A percentile compares a stretch with the other conserved stretches of the same genome.
Conservation (phyloP, 2,888 invertebrate species). For the Thereva unica region DNA sequence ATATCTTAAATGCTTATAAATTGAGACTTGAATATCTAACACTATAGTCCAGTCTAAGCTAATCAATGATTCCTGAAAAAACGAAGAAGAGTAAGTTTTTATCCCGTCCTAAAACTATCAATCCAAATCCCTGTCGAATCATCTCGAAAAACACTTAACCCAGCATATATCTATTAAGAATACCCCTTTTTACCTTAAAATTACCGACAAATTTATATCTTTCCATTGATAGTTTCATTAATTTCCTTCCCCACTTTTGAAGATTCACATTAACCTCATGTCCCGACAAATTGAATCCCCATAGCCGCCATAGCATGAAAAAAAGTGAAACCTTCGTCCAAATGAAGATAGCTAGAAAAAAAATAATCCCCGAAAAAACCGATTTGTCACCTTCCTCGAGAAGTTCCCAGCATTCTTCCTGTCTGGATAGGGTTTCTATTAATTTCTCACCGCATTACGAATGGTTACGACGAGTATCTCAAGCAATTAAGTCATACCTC, state of each 20-base stretch:
- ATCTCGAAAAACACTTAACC: neutral
- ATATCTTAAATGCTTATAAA: too few relatives aligned
- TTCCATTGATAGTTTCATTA: conserved; percentile 1
- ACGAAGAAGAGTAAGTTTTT: too few relatives aligned
- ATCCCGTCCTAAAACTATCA: too few relatives aligned
- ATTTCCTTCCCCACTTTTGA: neutral
- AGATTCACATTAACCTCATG: neutral
- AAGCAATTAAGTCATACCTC: conserved; percentile 18
- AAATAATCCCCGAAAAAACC: conserved; percentile 7
- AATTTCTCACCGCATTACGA: conserved; percentile 21
- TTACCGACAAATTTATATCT: neutral
- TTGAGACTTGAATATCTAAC: too few relatives aligned
- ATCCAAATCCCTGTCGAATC: too few relatives aligned
- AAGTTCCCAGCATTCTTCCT: neutral
- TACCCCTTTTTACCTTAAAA: neutral
- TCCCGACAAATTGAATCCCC: conserved; percentile 8
- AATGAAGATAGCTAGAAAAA: conserved; percentile 5
- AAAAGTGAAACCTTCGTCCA: neutral
- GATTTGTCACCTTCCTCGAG: conserved; percentile 13
- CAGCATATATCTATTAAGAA: neutral
- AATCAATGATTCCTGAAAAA: too few relatives aligned
- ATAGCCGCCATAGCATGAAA: neutral
- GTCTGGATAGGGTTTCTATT: conserved; percentile 6
- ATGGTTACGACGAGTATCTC: conserved; percentile 6
- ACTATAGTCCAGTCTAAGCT: too few relatives aligned